Base-by-base conservation (phyloP, 2,797 vertebrate species). In the Gymnoscopelus braueri region DNA sequence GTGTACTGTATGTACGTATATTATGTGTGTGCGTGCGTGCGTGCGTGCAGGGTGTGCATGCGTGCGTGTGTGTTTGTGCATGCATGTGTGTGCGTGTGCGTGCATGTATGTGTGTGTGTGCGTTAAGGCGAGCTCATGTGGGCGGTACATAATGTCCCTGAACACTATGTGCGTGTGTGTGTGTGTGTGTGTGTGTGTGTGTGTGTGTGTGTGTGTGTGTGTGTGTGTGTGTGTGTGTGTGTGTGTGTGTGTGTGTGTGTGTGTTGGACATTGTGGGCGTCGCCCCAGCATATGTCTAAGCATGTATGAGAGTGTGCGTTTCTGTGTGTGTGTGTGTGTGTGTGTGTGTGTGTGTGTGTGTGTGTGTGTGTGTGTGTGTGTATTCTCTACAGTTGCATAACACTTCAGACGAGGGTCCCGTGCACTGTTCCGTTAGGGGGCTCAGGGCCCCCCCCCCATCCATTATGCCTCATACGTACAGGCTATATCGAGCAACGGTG, bases 1-100 rank as follows among this genome's bases (percentile, higher is more conserved):
- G 35, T 39, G 5, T 70, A 29, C n/a, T 60, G 51, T 50, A 32
- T 67, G 65, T 77, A 65, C 29, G 14, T 60, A 23, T 9, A 44
- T 32, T 14, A 6, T 19, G 14, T 60, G 53, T 63, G 69, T 51
- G 23, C 2, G 51, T 60, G 35, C 6, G 44, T 49, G 15, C 10
- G 2, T 49, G 60, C 10, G 60, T 19, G 5, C 11, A n/a, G 60
- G 5, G 44, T 11, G n/a, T 24, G 23, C 10, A 4, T 49, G 39
- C 12, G 44, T 12, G 14, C 19, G 7, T 62, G n/a, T 48, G 15
- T 62, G 44, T 49, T 12, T 39, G 26, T 14, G 9, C 35, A 10
- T 29, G 29, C 7, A 7, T 35, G 57, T n/a, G 10, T 35, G 14
- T 59, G 12, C 13, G 26, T 29, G 57, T 3, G 26, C 6, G 57